These are phyloP conservation scores for Cardinalis cardinalis DNA, from an alignment of 2,113 vertebrate genomes.

Conservation along the genomic window DNA sequence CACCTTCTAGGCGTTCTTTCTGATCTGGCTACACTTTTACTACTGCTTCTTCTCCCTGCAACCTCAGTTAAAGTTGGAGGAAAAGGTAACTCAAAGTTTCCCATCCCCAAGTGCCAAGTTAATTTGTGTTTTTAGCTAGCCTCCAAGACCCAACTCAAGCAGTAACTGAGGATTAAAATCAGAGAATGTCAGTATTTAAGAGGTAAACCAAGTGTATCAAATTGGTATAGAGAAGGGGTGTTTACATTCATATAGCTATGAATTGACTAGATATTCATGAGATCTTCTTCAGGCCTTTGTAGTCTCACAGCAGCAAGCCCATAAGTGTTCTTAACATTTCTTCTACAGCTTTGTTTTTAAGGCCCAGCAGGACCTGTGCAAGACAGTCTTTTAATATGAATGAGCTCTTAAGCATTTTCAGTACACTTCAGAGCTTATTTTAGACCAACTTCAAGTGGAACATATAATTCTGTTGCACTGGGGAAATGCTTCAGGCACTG, in stretches of 20 bases:
- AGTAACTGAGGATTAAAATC: background rate
- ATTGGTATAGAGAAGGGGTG: background rate
- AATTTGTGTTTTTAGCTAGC: background rate
- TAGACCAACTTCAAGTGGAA: background rate
- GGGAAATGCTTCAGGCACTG: background rate
- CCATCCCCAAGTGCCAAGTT: background rate
- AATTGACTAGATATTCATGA: background rate
- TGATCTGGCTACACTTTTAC: background rate
- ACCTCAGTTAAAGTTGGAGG: background rate
- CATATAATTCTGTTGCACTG: background rate
- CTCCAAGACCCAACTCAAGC: background rate
- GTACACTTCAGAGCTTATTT: background rate
- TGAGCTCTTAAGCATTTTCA: background rate
- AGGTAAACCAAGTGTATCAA: background rate
- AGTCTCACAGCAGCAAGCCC: background rate
- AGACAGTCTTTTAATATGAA: background rate
- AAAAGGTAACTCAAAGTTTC: background rate
- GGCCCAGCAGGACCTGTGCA: background rate
- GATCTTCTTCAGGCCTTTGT: background rate
- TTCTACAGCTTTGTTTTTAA: background rate
- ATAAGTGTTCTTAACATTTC: background rate
- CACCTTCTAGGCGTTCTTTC: background rate
- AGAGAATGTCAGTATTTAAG: background rate
- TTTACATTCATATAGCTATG: background rate
- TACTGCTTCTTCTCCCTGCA: background rate